phyloP scores from a whole-genome alignment of 2,113 vertebrate species.

The Oryzias curvinotus region DNA sequence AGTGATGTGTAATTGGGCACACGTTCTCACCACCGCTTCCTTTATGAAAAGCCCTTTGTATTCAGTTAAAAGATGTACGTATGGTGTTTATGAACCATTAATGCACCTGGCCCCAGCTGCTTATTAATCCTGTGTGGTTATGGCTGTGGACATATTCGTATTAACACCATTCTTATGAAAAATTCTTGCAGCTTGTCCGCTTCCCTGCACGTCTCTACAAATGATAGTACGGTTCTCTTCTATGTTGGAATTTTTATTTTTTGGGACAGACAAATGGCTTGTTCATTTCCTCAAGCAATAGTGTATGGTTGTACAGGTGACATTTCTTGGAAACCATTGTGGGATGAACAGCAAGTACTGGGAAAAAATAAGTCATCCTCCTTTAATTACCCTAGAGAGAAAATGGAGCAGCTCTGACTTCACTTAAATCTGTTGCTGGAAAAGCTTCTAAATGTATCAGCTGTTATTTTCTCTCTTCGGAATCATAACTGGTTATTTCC shows the following conservation, averaged over 20 bases:
- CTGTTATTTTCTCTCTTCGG: conserved; percentile 42
- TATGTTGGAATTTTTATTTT: conserved; percentile 4
- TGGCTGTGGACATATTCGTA: conserved; percentile 9
- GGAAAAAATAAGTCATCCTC: conserved; percentile 19
- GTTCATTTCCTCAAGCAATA: conserved; percentile 13
- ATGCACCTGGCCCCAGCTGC: conserved; percentile 43
- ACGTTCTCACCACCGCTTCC: too few relatives aligned
- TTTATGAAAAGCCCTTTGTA: too few relatives aligned
- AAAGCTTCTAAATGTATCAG: conserved; percentile 47
- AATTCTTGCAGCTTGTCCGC: conserved; percentile 24
- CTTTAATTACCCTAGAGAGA: conserved; percentile 47
- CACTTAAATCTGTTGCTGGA: conserved; percentile 43
- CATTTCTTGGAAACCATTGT: conserved; percentile 14
- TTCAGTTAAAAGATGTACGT: too few relatives aligned
- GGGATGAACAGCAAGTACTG: conserved; percentile 23
- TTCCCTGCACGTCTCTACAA: conserved; percentile 9
- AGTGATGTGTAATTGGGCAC: too few relatives aligned
- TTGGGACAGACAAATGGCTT: conserved; percentile 5
- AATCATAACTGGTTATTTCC: conserved; percentile 39
- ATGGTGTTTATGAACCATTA: neutral
- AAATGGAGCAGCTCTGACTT: conserved; percentile 26
- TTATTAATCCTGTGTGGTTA: conserved; percentile 34
- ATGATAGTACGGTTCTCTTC: conserved; percentile 2
- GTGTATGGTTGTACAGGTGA: conserved; percentile 18
- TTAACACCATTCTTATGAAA: conserved; percentile 28